phyloP scores from a whole-genome alignment of 2,113 vertebrate species.

The Xenopus tropicalis region DNA sequence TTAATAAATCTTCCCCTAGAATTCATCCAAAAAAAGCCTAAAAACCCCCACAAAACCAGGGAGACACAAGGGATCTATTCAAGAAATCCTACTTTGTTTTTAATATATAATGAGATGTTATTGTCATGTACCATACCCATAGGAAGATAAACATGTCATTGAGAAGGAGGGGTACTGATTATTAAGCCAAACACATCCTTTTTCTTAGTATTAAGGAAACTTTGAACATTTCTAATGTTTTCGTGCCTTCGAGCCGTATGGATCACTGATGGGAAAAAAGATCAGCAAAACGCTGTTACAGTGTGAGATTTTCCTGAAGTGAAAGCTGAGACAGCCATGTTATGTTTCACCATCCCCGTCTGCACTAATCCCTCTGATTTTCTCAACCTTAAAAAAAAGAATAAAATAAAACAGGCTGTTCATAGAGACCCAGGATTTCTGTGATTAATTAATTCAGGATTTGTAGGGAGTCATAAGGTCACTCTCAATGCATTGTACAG shows the following conservation, averaged over 20 bases:
- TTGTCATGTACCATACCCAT: too few species aligned
- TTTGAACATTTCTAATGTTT: background rate
- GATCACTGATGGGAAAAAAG: constrained; percentile 8
- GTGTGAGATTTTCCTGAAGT: constrained; percentile 58
- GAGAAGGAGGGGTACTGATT: too few species aligned
- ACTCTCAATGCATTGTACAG: constrained; percentile 32
- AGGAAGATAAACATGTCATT: too few species aligned
- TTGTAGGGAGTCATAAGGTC: constrained; percentile 65
- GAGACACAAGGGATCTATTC: too few species aligned
- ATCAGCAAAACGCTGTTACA: constrained; percentile 20
- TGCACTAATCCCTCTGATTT: constrained; percentile 67
- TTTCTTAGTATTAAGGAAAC: background rate
- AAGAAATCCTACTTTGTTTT: too few species aligned
- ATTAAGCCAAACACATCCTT: too few species aligned
- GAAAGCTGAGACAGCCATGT: constrained; percentile 68
- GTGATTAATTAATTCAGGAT: constrained; percentile 76
- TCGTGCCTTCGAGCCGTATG: background rate
- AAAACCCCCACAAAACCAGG: too few species aligned
- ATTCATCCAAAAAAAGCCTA: too few species aligned
- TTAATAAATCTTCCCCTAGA: too few species aligned
- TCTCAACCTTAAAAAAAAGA: constrained; percentile 59
- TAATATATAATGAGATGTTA: too few species aligned
- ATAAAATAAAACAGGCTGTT: constrained; percentile 63
- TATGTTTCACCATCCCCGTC: constrained; percentile 63
- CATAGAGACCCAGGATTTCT: constrained; percentile 56